phyloP scores from a whole-genome alignment of 1,140 invertebrate genomes.

The Bombyx mandarina region DNA sequence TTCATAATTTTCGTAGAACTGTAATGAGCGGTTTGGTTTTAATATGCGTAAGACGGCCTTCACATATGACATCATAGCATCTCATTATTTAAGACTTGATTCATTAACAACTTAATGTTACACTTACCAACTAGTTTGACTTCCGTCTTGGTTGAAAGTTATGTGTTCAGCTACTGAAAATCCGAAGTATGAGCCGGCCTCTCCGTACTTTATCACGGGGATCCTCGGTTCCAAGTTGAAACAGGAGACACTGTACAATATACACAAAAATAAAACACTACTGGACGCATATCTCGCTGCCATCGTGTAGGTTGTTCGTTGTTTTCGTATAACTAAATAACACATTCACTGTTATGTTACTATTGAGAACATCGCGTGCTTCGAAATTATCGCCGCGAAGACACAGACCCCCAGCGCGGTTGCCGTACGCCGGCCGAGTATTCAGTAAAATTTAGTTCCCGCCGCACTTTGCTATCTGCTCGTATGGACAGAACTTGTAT shows the following conservation, averaged over 20 bases:
- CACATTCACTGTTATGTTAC: constrained; percentile 54
- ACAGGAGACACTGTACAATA: constrained; percentile 53
- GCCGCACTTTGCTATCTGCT: constrained; percentile 25
- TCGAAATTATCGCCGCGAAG: constrained; percentile 27
- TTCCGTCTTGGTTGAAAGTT: constrained; percentile 61
- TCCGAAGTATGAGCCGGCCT: constrained; percentile 84
- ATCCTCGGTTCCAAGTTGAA: constrained; percentile 91
- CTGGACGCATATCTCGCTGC: constrained; percentile 35
- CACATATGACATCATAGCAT: constrained; percentile 57
- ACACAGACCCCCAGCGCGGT: constrained; percentile 49
- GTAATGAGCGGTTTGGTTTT: constrained; percentile 28
- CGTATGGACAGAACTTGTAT: constrained; percentile 26
- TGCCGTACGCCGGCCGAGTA: constrained; percentile 57
- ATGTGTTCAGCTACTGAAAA: constrained; percentile 90
- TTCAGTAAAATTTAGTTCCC: constrained; percentile 3
- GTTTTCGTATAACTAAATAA: constrained; percentile 31
- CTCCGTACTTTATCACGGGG: constrained; percentile 85
- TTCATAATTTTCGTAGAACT: constrained; percentile 33
- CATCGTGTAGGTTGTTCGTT: constrained; percentile 46
- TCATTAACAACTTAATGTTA: constrained; percentile 21
- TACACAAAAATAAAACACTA: constrained; percentile 59
- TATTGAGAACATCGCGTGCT: constrained; percentile 63
- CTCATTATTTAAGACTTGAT: constrained; percentile 32
- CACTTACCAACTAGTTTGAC: constrained; percentile 74
- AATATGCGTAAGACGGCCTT: constrained; percentile 55